These are phyloP conservation scores for Theretra japonica DNA, from an alignment of 2,888 invertebrate genomes.

Conservation along the genomic window DNA sequence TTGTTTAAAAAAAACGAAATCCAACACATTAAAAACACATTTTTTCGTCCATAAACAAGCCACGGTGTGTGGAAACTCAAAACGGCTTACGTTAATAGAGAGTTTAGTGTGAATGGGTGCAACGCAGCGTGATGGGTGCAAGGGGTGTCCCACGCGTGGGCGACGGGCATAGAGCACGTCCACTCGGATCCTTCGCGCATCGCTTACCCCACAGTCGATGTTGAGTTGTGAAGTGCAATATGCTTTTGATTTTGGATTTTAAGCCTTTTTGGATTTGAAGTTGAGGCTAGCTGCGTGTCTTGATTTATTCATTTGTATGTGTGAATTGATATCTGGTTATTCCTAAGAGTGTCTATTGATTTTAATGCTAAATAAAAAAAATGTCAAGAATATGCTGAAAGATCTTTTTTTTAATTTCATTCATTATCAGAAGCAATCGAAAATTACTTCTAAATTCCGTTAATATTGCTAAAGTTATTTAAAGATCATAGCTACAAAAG, in stretches of 20 bases:
- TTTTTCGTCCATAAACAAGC: neutral
- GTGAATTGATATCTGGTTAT: neutral
- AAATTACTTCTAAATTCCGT: no score
- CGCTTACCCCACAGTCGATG: constrained; percentile 9
- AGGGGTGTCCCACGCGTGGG: constrained; percentile 19
- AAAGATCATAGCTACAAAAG: neutral
- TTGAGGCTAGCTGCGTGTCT: neutral
- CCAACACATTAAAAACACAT: neutral
- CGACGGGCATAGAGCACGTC: constrained; percentile 12
- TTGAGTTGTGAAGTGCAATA: constrained; percentile 9
- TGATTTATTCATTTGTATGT: neutral
- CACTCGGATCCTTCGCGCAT: constrained; percentile 22
- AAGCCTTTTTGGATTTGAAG: neutral
- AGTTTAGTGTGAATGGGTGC: constrained; percentile 16
- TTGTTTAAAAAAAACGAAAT: neutral
- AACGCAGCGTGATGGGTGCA: constrained; percentile 7
- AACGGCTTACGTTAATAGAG: constrained; percentile 25
- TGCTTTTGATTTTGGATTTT: neutral
- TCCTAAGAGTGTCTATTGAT: neutral
- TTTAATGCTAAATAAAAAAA: neutral
- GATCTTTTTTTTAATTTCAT: no score
- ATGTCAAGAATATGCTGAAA: neutral
- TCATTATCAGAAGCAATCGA: no score
- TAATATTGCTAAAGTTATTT: no score
- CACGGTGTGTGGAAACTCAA: constrained; percentile 26